phyloP scores from a whole-genome alignment of 2,797 vertebrate genomes.

The Falco cherrug region DNA sequence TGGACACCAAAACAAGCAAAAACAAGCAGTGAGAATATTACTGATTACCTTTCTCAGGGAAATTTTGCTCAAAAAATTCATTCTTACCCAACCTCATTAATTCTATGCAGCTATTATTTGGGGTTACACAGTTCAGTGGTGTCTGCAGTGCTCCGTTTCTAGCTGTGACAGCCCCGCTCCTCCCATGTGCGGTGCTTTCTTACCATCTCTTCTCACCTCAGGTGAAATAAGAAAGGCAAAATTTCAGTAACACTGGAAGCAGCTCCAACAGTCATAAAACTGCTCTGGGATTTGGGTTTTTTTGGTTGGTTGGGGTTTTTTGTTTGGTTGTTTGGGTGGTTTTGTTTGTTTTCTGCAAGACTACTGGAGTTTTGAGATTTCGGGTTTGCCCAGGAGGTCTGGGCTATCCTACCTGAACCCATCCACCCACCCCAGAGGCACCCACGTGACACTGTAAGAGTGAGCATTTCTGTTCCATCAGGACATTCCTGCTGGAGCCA shows the following conservation, averaged over 20 bases:
- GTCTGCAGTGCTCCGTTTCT: not conserved
- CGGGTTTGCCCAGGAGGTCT: not conserved
- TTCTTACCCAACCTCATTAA: not conserved
- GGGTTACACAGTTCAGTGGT: not conserved
- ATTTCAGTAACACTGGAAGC: not conserved
- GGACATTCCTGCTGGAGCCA: not conserved
- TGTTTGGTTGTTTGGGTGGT: no score
- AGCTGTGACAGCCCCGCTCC: not conserved
- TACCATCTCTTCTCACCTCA: not conserved
- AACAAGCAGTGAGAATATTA: not conserved
- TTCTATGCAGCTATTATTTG: not conserved
- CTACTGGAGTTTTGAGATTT: not conserved
- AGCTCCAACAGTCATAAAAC: not conserved
- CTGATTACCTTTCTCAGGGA: not conserved
- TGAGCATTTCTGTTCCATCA: not conserved
- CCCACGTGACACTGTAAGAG: not conserved
- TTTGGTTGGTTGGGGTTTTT: no score
- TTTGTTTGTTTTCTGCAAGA: not conserved
- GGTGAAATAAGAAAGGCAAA: not conserved
- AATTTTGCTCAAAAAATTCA: not conserved
- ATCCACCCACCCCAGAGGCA: not conserved
- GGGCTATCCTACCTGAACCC: not conserved
- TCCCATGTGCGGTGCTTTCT: not conserved
- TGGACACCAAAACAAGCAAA: slow-evolving; percentile 25
- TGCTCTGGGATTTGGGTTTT: no score